Evolutionary conservation across 2,113 vertebrate species (phyloP).

Genomic region (Willisornis vidua): DNA sequence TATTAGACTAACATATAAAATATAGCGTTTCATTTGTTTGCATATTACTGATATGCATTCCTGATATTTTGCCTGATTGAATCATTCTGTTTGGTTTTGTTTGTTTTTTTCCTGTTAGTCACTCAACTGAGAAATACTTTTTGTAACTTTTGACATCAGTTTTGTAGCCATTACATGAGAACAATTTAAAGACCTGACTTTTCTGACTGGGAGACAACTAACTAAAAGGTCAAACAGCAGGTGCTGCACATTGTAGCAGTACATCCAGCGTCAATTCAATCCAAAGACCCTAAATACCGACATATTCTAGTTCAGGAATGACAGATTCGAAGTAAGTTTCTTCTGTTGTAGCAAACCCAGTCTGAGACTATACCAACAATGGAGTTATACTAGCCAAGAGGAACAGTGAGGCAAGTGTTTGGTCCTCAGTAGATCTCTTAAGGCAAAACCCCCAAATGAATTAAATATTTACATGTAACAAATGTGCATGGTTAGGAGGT

Average conservation of each 20-base stretch:
- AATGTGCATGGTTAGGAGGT: background rate
- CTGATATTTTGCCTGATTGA: background rate
- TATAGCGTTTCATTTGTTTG: background rate
- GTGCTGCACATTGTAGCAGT: background rate
- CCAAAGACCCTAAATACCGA: background rate
- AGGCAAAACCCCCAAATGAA: background rate
- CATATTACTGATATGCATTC: background rate
- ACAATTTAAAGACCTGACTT: background rate
- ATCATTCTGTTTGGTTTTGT: background rate
- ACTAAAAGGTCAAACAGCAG: background rate
- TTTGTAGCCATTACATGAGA: background rate
- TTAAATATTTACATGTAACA: background rate
- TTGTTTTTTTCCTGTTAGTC: background rate
- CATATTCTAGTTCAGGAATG: background rate
- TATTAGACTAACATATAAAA: background rate
- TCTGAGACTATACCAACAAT: background rate
- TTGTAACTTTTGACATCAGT: background rate
- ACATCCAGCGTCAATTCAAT: background rate
- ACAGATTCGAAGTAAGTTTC: background rate
- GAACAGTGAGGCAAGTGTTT: background rate
- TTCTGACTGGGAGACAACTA: background rate
- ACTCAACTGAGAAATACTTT: background rate
- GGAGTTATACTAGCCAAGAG: rapidly evolving
- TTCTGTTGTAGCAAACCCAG: background rate
- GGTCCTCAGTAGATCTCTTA: background rate